Evolutionary conservation across 2,797 vertebrate genomes (phyloP).

Genomic region (Silurus aristotelis): DNA sequence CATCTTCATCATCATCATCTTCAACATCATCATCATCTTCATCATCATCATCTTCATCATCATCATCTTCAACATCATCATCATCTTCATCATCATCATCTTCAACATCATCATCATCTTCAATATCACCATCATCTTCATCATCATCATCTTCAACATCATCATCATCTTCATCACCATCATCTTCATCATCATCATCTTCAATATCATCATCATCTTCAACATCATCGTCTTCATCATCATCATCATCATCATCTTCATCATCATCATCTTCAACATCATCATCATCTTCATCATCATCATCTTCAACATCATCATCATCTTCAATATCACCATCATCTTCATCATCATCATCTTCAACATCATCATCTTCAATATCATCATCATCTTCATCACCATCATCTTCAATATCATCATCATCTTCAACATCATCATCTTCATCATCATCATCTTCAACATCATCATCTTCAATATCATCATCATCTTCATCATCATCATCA

Average conservation of each 20-base stretch:
- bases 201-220: not conserved
- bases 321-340: not conserved
- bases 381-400: not conserved
- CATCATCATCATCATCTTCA: no score
- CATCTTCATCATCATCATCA: no score
- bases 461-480: no score
- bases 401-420: not conserved
- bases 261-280: no score
- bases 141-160: not conserved
- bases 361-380: not conserved
- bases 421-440: not conserved
- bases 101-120: not conserved
- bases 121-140: not conserved
- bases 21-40: no score
- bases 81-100: no score
- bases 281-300: no score
- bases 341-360: not conserved
- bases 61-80: no score
- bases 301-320: not conserved
- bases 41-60: no score
- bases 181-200: not conserved
- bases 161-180: not conserved
- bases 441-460: no score
- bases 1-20: no score
- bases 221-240: not conserved